Evolutionary conservation across 1,140 invertebrate genomes (phyloP).

Genomic region (Magallana ariakensis): DNA sequence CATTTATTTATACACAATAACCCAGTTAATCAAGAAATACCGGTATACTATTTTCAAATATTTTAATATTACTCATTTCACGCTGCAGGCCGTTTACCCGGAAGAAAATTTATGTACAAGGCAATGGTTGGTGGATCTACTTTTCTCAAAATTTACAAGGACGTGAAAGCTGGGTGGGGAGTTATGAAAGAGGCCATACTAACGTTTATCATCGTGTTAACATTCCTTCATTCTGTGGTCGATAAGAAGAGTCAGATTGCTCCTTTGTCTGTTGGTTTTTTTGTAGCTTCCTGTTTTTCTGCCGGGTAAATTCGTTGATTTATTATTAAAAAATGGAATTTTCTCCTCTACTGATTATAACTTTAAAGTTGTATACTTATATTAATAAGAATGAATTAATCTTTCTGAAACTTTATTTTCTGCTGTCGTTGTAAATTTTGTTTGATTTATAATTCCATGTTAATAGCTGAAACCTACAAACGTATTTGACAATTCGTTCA

Average conservation of each 20-base stretch:
- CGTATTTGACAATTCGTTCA: too few species aligned
- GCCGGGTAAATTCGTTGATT: constrained; percentile 59
- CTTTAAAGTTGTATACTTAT: too few species aligned
- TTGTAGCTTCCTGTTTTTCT: constrained; percentile 73
- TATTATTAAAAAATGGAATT: too few species aligned
- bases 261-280: constrained; percentile 77
- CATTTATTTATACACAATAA: too few species aligned
- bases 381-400: too few species aligned
- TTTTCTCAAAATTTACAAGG: background rate
- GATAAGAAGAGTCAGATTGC: constrained; percentile 65
- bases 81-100: constrained; percentile 62
- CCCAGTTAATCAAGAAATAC: background rate
- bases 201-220: constrained; percentile 73
- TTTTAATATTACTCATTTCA: background rate
- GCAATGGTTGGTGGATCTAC: constrained; percentile 62
- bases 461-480: too few species aligned
- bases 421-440: too few species aligned
- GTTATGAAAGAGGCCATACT: constrained; percentile 73
- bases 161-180: constrained; percentile 61
- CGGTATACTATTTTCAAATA: background rate
- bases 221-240: constrained; percentile 73
- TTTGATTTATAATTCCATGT: too few species aligned
- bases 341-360: too few species aligned
- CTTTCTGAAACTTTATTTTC: too few species aligned
- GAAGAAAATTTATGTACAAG: constrained; percentile 48